Evolutionary conservation across 1,140 invertebrate species (phyloP), one percentile per base, ranked within the genome.

Genomic region (Sitodiplosis mosellana): DNA sequence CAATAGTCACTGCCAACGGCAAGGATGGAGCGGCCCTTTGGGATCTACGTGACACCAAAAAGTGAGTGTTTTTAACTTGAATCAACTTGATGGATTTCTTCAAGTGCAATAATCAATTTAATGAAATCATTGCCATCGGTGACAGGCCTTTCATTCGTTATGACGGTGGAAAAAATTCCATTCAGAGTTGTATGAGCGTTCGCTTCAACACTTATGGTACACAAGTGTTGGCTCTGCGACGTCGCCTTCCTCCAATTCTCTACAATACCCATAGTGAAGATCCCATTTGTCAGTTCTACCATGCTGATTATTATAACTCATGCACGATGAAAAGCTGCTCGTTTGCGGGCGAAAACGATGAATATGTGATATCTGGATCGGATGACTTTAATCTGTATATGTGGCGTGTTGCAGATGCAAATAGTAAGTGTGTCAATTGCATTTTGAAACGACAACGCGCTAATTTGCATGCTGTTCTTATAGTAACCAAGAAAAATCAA

Each of bases 311-410:
- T 63, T 93, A 90, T 54, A 95, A 95, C 63, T 91, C 87, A 1
- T 95, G 90, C 61, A 95, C 91, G 0, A 93, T 95, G 87, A 96
- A 96, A 66, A 92, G 87, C 50, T 93, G 89, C 57, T 84, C 79
- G 45, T 95, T 95, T 71, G 89, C 86, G n/a, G 91, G 90, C 1
- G 76, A 80, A 6, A 73, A 79, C 38, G 89, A 94, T 61, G 78
- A 93, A 69, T 91, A 81, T 63, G 76, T 95, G 42, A 63, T 94
- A 14, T 92, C 87, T 4, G 92, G 81, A 6, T 94, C 90, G 0
- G 92, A 96, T 69, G 89, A 95, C 64, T 95, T 94, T 59, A 90
- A 90, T 63, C 64, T 96, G 14, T 95, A 93, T 64, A 81, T 92
- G 72, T 96, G 91, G 91, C 82, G 81, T 59, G 77, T 95, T 53